Evolutionary conservation across 2,797 vertebrate genomes (phyloP).

Genomic region (Lacerta agilis): DNA sequence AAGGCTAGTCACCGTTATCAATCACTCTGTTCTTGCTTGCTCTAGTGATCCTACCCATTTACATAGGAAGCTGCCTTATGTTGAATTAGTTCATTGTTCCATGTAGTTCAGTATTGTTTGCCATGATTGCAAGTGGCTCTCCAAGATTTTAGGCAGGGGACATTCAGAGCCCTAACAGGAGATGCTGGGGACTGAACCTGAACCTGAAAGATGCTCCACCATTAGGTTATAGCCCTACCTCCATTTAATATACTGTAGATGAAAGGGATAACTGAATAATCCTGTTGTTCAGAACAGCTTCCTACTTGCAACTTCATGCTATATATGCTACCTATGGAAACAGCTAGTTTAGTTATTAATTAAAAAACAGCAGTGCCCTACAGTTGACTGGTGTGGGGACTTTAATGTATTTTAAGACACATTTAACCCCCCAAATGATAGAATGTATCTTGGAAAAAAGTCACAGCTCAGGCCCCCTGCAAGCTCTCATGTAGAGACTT

Average conservation of each 20-base stretch:
- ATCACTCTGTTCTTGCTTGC: not conserved
- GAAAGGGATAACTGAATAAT: not conserved
- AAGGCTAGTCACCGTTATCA: not conserved
- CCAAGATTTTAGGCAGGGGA: too few species aligned
- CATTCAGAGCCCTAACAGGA: too few species aligned
- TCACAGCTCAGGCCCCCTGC: not conserved
- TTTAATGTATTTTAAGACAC: too few species aligned
- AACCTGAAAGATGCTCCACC: too few species aligned
- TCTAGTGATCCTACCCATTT: not conserved
- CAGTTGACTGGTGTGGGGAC: not conserved
- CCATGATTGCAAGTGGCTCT: too few species aligned
- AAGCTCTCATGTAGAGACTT: not conserved
- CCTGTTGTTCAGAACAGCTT: not conserved
- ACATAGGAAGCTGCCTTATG: too few species aligned
- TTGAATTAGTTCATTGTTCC: too few species aligned
- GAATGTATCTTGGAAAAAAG: not conserved
- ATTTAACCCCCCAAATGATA: not conserved
- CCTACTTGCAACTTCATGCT: not conserved
- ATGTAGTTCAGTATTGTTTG: too few species aligned
- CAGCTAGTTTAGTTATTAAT: not conserved
- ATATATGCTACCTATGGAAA: not conserved
- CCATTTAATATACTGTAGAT: not conserved
- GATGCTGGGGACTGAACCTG: too few species aligned
- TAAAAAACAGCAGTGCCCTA: not conserved
- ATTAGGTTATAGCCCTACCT: too few species aligned